A percentile compares a stretch with the other conserved stretches of the same genome.
phyloP scores from a whole-genome alignment of 2,113 vertebrate species.

The Ariopsis seemanni region DNA sequence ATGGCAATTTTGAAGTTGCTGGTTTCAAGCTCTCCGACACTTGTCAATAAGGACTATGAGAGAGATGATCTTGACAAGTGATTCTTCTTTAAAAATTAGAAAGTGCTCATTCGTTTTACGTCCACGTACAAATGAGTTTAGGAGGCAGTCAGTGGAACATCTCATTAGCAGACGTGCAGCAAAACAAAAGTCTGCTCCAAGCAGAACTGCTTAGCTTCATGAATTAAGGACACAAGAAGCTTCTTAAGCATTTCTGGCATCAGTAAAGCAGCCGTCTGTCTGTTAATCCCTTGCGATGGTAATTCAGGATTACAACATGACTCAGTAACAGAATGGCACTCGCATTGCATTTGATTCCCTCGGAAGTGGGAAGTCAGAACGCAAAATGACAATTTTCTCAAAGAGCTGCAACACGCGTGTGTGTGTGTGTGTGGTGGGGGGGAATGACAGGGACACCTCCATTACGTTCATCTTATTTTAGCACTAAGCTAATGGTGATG shows the following conservation, averaged over 20 bases:
- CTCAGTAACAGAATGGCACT: slow-evolving; percentile 59
- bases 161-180: background rate
- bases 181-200: background rate
- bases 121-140: background rate
- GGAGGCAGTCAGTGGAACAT: background rate
- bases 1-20: background rate
- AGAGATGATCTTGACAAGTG: background rate
- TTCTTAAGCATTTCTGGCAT: slow-evolving; percentile 13
- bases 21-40: background rate
- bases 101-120: background rate
- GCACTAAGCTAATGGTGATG: background rate
- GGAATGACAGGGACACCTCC: background rate
- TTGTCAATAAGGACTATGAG: background rate
- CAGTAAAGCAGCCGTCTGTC: slow-evolving; percentile 9
- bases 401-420: background rate
- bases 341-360: slow-evolving; percentile 31
- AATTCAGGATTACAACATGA: slow-evolving; percentile 65
- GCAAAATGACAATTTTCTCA: background rate
- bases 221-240: background rate
- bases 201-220: background rate
- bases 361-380: background rate
- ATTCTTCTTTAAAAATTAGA: background rate
- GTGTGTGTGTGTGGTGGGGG: too few relatives aligned
- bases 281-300: slow-evolving; percentile 57
- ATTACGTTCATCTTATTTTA: background rate